Conservation (phyloP, 2,113 vertebrate species). For the Gymnogyps californianus region DNA sequence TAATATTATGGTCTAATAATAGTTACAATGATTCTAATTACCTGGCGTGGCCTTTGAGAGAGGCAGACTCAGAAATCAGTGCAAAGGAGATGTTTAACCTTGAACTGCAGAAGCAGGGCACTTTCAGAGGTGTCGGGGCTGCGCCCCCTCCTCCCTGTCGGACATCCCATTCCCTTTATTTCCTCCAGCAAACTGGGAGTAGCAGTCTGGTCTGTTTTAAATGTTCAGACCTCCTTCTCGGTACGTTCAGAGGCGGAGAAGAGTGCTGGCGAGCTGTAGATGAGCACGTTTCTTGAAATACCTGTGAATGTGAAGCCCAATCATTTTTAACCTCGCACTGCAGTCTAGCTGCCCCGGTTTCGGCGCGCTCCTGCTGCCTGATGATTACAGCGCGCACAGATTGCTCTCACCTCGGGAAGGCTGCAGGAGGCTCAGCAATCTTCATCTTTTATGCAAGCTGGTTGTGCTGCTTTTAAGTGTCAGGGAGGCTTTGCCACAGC, state of each 20-base stretch:
- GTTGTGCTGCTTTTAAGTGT: background rate
- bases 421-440: background rate
- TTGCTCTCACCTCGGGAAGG: background rate
- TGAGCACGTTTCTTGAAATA: background rate
- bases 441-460: background rate
- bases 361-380: fast-evolving
- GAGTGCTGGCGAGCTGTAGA: background rate
- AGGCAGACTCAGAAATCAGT: conserved; percentile 43
- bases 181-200: background rate
- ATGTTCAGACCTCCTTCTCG: fast-evolving
- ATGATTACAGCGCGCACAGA: fast-evolving
- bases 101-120: conserved; percentile 24
- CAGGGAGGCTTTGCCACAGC: background rate
- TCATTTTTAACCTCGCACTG: background rate
- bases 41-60: conserved; percentile 58
- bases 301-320: background rate
- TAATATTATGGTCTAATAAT: conserved; percentile 74
- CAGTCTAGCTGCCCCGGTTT: background rate
- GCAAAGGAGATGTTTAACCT: conserved; percentile 46
- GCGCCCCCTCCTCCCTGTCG: fast-evolving
- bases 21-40: conserved; percentile 74
- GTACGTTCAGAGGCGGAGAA: background rate
- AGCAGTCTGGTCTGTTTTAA: background rate
- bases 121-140: background rate
- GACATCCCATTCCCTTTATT: background rate